phyloP scores from a whole-genome alignment of 2,113 vertebrate species.

The Cyphomyrus discorhynchus region DNA sequence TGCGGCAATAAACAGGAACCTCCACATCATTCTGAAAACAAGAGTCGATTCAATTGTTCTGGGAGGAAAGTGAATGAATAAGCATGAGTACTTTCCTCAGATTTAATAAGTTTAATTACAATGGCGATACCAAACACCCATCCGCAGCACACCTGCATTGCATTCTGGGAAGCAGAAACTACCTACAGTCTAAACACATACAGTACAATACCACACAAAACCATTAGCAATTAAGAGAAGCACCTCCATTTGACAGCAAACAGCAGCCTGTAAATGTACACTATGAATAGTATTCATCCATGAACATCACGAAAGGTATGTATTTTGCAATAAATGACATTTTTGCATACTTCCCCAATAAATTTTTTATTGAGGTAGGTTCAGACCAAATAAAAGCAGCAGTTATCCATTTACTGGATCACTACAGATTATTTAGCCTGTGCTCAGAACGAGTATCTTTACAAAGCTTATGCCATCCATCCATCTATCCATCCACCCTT shows the following conservation, averaged over 20 bases:
- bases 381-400: neutral
- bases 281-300: neutral
- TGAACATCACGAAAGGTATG: neutral
- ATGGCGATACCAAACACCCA: neutral
- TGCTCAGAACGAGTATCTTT: neutral
- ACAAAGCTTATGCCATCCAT: too few relatives aligned
- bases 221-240: neutral
- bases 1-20: slow-evolving; percentile 36
- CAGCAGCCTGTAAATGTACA: neutral
- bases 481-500: too few relatives aligned
- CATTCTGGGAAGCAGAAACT: neutral
- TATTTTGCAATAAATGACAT: neutral
- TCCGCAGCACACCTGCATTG: neutral
- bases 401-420: neutral
- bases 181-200: neutral
- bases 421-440: neutral
- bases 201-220: neutral
- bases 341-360: neutral
- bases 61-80: neutral
- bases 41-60: neutral
- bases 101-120: neutral
- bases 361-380: neutral
- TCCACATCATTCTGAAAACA: slow-evolving; percentile 25
- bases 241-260: neutral
- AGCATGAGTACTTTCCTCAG: neutral